Base-by-base conservation (phyloP, 2,888 invertebrate species). In the Metellina segmentata region DNA sequence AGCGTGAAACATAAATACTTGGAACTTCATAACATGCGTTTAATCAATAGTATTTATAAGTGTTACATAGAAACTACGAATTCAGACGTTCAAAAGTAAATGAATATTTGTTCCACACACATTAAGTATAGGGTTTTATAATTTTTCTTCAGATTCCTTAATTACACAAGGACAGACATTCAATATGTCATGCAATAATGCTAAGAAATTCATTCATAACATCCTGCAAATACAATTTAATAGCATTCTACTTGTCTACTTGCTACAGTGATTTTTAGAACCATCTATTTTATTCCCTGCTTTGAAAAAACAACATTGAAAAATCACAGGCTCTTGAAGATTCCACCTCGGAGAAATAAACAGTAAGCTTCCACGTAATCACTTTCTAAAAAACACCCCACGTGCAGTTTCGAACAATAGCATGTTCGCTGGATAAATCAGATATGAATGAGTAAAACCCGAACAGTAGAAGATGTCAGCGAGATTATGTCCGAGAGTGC, bases 401-500 rank as follows among this genome's bases (percentile, higher is more conserved):
- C 75, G 70, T 52, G 19, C 52, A 16, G 49, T 9, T 2, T 6
- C 52, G 20, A 20, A 78, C 89, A 89, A 85, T 89, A 53, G 78
- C 78, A 52, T 52, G 9, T 34, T 34, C 34, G 34, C 34, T 34
- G 34, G 34, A 34, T 34, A 34, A n/a, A 71, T 81, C 74, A 49
- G 20, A 51, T 51, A 19, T 49, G 19, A 88, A 74, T 16, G 72
- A 74, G 79, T 61, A 90, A 79, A 72, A 19, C 34, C 90, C 19
- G 20, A 16, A 51, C 49, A 51, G 49, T 20, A 81, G 79, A 6
- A 83, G 75, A 77, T 91, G 83, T 77, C 81, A 71, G 19, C 20
- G 69, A 72, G 78, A 85, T 75, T 87, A 79, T n/a, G 34, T 75
- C 61, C 74, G 74, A 16, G 88, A 69, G 72, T 7, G 71, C 52